A percentile compares a stretch with the other conserved stretches of the same genome.
These are phyloP conservation scores for Trichogramma pretiosum DNA, from an alignment of 1,140 invertebrate genomes.

Conservation along the genomic window DNA sequence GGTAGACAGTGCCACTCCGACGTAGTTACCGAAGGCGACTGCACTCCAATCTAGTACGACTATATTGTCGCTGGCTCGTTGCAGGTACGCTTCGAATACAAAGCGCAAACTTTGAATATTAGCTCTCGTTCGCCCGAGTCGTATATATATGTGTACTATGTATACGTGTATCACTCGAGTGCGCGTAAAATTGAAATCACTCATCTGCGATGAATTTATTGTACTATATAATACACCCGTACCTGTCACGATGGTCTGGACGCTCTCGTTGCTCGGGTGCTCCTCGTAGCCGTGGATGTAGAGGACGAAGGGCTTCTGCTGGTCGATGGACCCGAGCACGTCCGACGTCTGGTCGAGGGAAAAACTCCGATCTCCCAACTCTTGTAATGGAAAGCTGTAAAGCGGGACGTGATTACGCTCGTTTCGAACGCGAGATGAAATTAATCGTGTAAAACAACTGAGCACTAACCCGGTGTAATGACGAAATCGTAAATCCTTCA, in stretches of 20 bases:
- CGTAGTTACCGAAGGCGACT: conserved; percentile 49
- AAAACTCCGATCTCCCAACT: no score
- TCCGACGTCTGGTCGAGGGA: not conserved
- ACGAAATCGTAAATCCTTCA: not conserved
- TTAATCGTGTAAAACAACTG: no score
- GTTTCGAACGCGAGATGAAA: no score
- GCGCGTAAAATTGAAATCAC: no score
- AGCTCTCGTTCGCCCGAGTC: no score
- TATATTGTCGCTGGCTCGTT: conserved; percentile 32
- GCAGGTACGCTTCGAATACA: conserved; percentile 41
- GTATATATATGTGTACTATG: no score
- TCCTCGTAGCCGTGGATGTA: conserved; percentile 40
- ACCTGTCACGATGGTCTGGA: conserved; percentile 31
- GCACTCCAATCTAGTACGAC: conserved; percentile 53
- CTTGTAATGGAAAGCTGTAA: no score
- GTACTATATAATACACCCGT: no score
- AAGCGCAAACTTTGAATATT: no score
- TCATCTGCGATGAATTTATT: no score
- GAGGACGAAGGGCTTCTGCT: conserved; percentile 26
- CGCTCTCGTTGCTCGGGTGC: conserved; percentile 25
- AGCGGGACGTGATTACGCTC: no score
- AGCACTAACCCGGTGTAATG: conserved; percentile 1
- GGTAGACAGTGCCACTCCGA: conserved; percentile 46
- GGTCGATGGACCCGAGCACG: conserved; percentile 16
- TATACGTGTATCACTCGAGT: no score